A percentile compares a stretch with the other conserved stretches of the same genome.
Conservation (phyloP, 92 coral and sea anemone species). For the Pocillopora meandrina region DNA sequence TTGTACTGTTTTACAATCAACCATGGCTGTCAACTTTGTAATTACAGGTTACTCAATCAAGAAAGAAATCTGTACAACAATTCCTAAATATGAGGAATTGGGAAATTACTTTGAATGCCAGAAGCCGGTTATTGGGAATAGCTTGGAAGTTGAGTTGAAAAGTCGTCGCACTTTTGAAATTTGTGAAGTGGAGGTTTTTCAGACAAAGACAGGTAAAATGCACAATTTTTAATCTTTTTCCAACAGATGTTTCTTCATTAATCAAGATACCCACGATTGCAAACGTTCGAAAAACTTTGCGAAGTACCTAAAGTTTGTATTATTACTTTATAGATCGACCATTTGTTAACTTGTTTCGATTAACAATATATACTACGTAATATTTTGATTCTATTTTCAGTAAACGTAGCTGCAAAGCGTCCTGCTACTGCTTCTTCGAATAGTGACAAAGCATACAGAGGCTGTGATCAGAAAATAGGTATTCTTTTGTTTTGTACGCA, state of each 20-base stretch:
- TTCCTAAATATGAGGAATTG: not conserved
- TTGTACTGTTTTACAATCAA: not conserved
- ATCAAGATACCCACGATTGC: not conserved
- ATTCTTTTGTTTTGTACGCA: not conserved
- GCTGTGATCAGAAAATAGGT: slow-evolving; percentile 29
- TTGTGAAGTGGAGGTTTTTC: slow-evolving; percentile 19
- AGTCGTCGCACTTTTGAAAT: not conserved
- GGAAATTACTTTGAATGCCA: slow-evolving; percentile 10
- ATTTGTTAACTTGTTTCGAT: not conserved
- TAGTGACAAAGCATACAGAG: not conserved
- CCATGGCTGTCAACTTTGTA: not conserved
- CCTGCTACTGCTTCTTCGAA: not conserved
- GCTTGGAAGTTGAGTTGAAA: not conserved
- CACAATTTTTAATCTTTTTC: not conserved
- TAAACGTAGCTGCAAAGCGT: slow-evolving; percentile 22
- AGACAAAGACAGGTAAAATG: slow-evolving; percentile 7
- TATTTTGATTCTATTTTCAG: not conserved
- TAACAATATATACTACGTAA: not conserved
- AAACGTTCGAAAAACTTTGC: not conserved
- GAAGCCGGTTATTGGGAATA: not conserved
- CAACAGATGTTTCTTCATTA: too few relatives aligned
- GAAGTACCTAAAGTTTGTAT: too few relatives aligned
- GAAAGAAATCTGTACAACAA: not conserved
- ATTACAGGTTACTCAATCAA: not conserved
- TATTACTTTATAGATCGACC: too few relatives aligned